These are phyloP conservation scores for Herpetotheres cachinnans DNA, from an alignment of 2,113 vertebrate species.

Conservation along the genomic window DNA sequence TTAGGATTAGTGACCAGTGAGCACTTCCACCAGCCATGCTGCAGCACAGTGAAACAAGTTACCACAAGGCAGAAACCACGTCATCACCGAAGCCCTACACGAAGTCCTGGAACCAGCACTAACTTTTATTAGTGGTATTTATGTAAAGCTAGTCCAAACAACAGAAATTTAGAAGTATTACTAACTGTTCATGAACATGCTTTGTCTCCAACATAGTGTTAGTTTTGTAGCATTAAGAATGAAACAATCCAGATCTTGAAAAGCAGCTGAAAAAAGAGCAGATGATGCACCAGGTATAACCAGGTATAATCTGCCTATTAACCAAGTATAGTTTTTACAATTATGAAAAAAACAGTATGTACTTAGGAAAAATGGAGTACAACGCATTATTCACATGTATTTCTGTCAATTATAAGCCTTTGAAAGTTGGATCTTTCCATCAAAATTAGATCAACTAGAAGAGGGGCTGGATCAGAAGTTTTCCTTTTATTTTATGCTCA, in stretches of 20 bases:
- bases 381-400: background rate
- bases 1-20: background rate
- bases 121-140: background rate
- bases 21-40: background rate
- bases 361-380: background rate
- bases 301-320: background rate
- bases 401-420: background rate
- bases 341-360: background rate
- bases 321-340: background rate
- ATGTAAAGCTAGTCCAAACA: background rate
- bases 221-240: background rate
- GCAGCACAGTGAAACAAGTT: background rate
- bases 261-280: background rate
- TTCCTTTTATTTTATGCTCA: background rate
- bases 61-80: background rate
- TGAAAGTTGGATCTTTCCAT: background rate
- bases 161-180: background rate
- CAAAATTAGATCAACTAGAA: background rate
- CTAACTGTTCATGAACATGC: background rate
- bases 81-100: rapidly evolving
- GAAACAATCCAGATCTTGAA: background rate
- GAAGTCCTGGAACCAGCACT: background rate
- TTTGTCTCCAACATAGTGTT: background rate
- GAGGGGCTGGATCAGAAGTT: background rate
- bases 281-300: background rate